These are phyloP conservation scores for Trinectes maculatus DNA, from an alignment of 2,113 vertebrate species.

Conservation along the genomic window DNA sequence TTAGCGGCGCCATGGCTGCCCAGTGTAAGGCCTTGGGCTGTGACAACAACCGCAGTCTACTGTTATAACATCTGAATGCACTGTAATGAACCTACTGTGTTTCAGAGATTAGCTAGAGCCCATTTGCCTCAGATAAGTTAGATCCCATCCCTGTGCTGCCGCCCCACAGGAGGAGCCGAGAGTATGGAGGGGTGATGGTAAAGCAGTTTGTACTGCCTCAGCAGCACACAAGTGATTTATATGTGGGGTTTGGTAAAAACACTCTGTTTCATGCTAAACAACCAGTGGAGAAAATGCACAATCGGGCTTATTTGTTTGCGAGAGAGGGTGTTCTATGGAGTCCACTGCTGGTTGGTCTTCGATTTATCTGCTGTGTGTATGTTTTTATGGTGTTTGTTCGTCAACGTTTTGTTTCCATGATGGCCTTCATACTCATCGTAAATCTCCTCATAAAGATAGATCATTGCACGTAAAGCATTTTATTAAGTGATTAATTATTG, in stretches of 20 bases:
- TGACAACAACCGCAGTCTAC: slow-evolving; percentile 46
- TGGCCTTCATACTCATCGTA: neutral
- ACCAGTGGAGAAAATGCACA: slow-evolving; percentile 30
- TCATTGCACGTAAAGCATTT: neutral
- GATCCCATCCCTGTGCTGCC: slow-evolving; percentile 7
- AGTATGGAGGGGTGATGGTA: slow-evolving; percentile 18
- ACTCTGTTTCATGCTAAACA: slow-evolving; percentile 34
- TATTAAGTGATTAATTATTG: neutral
- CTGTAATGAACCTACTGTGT: slow-evolving; percentile 60
- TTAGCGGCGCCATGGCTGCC: slow-evolving; percentile 62
- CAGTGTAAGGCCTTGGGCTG: slow-evolving; percentile 50
- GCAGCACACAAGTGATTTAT: slow-evolving; percentile 53
- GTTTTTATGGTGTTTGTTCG: slow-evolving; percentile 19
- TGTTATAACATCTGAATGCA: slow-evolving; percentile 46
- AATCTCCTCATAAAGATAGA: slow-evolving; percentile 3
- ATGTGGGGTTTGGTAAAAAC: slow-evolving; percentile 30
- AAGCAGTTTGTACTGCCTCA: slow-evolving; percentile 16
- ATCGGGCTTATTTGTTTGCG: slow-evolving; percentile 41
- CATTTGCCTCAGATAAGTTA: slow-evolving; percentile 53
- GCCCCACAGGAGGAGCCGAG: slow-evolving; percentile 22
- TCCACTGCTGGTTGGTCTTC: slow-evolving; percentile 22
- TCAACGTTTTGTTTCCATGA: slow-evolving; percentile 13
- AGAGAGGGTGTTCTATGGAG: neutral
- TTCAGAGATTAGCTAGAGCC: slow-evolving; percentile 61
- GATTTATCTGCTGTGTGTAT: slow-evolving; percentile 36